These are phyloP conservation scores for Rhea americana DNA, from an alignment of 2,113 vertebrate species.

Conservation along the genomic window DNA sequence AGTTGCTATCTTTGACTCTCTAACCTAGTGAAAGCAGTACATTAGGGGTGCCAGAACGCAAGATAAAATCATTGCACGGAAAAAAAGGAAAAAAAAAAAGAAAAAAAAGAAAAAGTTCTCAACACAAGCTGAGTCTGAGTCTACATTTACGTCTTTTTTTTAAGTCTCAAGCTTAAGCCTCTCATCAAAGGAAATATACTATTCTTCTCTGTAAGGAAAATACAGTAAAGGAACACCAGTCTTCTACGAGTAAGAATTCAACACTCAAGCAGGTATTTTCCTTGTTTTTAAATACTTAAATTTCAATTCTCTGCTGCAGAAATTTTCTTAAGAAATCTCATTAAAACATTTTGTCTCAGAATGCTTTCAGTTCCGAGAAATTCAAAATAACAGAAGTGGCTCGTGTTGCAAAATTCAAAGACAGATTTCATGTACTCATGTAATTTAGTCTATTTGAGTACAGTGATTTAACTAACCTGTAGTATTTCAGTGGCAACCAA, in stretches of 20 bases:
- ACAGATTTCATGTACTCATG: background rate
- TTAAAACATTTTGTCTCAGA: background rate
- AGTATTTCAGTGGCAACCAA: background rate
- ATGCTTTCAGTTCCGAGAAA: background rate
- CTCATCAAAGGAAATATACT: background rate
- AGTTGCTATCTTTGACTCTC: background rate
- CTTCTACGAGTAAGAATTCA: background rate
- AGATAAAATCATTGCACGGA: background rate
- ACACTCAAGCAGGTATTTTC: background rate
- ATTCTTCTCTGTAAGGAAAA: background rate
- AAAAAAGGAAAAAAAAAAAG: background rate
- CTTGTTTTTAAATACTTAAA: background rate
- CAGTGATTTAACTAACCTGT: background rate
- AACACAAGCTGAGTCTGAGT: background rate
- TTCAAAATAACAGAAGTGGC: background rate
- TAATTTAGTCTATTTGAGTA: background rate
- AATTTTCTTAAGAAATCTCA: background rate
- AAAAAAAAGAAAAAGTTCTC: background rate
- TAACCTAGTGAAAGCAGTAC: background rate
- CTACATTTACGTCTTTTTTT: background rate
- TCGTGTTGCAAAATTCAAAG: background rate
- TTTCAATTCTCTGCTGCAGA: background rate
- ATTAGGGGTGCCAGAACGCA: background rate
- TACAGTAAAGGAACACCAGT: background rate
- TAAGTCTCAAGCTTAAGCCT: background rate